Base-by-base conservation (phyloP, 2,113 vertebrate genomes). In the Sander vitreus region DNA sequence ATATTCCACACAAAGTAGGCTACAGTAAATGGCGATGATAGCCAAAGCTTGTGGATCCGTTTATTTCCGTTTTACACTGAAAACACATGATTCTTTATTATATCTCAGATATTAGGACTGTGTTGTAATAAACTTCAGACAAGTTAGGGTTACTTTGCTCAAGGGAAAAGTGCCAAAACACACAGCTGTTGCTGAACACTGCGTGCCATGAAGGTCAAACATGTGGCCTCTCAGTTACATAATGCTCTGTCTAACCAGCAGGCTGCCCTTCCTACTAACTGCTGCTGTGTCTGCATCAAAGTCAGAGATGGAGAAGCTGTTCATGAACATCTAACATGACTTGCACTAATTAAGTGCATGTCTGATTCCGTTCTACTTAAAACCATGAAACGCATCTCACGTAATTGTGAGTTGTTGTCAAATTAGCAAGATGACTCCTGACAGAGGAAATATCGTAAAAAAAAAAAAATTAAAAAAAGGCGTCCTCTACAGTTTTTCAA, bases 211-310 rank as follows among this genome's bases (percentile, higher is more conserved):
- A 3, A 25, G 84, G 88, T 86, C 79, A 80, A 81, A 80, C 57
- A 57, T 25, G 54, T 67, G 84, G 86, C 89, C 83, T 63, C 70
- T 78, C 9, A 0, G 67, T 87, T 91, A 54, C 73, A 60, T 76
- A 86, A 73, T 5, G 11, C 80, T 87, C 85, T 66, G 74, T 85
- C 51, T 4, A 54, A 73, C 7, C 87, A 85, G 89, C 86, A 91
- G 75, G 89, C 57, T 27, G 27, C 71, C 25, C 36, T 36, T 78
- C 63, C 62, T 36, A 23, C 72, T 72, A 75, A 27, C 73, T 68
- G 36, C 72, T 47, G 53, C 72, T 50, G 57, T 9, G 73, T 75
- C 65, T 81, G 73, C 79, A 78, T 79, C 79, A 89, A 88, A 79
- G 80, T 80, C 73, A 78, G 57, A 58, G 27, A 51, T 9, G 18